Evolutionary conservation across 2,797 vertebrate genomes (phyloP), one percentile per base, ranked within the genome.

Genomic region (Scyliorhinus canicula): DNA sequence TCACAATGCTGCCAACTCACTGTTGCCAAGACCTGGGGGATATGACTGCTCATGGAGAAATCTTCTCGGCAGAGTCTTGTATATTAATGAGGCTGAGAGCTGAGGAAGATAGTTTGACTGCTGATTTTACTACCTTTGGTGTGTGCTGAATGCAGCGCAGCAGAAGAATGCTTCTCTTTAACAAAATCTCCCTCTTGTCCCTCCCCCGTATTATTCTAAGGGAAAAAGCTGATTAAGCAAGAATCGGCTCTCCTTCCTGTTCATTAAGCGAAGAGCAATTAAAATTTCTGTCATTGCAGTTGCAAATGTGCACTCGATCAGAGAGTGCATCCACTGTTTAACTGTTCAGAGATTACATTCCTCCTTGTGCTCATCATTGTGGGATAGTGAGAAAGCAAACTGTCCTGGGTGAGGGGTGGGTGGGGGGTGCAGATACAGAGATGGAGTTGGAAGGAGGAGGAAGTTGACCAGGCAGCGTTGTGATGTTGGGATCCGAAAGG

Each of bases 11-110:
- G 52, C 47, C 47, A 94, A 67, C 67, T 74, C 67, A 44, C 63
- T 52, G 65, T n/a, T 74, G 93, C 93, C 93, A 94, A 74, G 93
- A 74, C 67, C 67, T 28, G 7, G 93, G 93, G 28, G 93, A 74
- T 47, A 50, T 24, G 93, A 50, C 67, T 74, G 93, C 71, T 94
- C 67, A 52, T 47, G 7, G 93, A 74, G 47, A n/a, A 94, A 74
- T 35, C 14, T 52, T 55, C 44, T 47, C 71, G 47, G 67, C 93
- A 74, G 47, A 47, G 47, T n/a, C 67, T 74, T 52, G 63, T 74
- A 74, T 74, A 94, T 94, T 50, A 94, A 94, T 74, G 67, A 94
- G 28, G 44, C 69, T 52, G 47, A 5, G 93, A 93, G 40, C 28
- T 26, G 65, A 71, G 44, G 65, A 94, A 55, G 50, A 94, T 28